Evolutionary conservation across 2,113 vertebrate species (phyloP).

Genomic region (Indri indri): DNA sequence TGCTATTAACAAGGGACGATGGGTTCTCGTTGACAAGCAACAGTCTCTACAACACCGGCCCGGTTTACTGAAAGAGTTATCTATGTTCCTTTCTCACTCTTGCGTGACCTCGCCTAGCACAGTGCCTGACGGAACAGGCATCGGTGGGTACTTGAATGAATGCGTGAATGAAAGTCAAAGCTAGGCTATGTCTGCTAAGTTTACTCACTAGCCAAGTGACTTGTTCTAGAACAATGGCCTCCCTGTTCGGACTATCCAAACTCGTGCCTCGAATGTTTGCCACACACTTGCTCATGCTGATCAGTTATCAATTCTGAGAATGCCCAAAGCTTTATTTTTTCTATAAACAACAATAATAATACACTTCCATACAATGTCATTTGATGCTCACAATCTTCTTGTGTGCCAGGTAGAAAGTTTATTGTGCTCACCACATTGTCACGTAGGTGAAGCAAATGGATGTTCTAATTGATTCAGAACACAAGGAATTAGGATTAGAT

Average conservation of each 20-base stretch:
- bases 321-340: background rate
- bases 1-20: background rate
- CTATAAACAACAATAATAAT: background rate
- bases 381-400: background rate
- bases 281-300: background rate
- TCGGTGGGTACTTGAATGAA: background rate
- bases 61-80: background rate
- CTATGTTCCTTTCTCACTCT: background rate
- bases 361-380: background rate
- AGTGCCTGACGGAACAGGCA: background rate
- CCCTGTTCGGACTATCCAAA: background rate
- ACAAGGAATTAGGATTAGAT: background rate
- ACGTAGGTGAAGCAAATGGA: background rate
- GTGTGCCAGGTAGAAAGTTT: background rate
- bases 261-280: background rate
- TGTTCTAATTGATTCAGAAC: background rate
- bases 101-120: background rate
- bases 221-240: background rate
- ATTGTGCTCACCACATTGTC: background rate
- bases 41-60: background rate
- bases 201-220: too few species aligned
- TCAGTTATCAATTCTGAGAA: background rate
- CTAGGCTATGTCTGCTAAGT: background rate
- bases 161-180: background rate
- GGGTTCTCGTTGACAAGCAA: background rate